A percentile compares a stretch with the other conserved stretches of the same genome.
Conservation (phyloP, 2,888 invertebrate genomes). For the Macrosiphum euphorbiae region DNA sequence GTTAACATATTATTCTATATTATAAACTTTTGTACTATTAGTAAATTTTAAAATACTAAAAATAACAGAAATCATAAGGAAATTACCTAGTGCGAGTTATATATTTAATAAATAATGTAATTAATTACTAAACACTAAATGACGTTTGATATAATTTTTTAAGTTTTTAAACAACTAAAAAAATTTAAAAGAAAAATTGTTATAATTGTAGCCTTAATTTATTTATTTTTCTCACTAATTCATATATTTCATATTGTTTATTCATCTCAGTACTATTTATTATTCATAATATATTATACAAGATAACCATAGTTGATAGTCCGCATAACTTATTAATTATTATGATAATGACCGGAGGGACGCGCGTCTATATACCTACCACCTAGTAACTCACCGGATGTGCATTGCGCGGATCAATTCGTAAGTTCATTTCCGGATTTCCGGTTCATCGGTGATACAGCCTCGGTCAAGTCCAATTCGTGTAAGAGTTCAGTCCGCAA, state of each 20-base stretch:
- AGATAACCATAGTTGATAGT: background rate
- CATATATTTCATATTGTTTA: background rate
- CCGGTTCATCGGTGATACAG: background rate
- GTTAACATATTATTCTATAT: background rate
- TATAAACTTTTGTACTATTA: background rate
- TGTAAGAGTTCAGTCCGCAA: background rate
- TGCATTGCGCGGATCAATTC: background rate
- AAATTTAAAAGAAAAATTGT: background rate
- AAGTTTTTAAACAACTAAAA: background rate
- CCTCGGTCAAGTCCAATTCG: background rate
- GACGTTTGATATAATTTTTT: background rate
- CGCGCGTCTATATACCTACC: background rate
- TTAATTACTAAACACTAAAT: background rate
- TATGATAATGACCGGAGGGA: background rate
- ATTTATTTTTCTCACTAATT: no score
- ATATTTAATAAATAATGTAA: background rate
- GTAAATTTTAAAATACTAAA: background rate
- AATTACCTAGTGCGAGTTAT: background rate
- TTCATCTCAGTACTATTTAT: background rate
- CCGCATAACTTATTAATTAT: background rate
- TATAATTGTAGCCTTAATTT: no score
- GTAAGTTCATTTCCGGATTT: conserved; percentile 30
- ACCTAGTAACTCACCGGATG: background rate
- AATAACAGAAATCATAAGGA: background rate
- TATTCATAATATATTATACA: background rate